phyloP scores from a whole-genome alignment of 2,113 vertebrate genomes.

The Sterrhoptilus dennistouni region DNA sequence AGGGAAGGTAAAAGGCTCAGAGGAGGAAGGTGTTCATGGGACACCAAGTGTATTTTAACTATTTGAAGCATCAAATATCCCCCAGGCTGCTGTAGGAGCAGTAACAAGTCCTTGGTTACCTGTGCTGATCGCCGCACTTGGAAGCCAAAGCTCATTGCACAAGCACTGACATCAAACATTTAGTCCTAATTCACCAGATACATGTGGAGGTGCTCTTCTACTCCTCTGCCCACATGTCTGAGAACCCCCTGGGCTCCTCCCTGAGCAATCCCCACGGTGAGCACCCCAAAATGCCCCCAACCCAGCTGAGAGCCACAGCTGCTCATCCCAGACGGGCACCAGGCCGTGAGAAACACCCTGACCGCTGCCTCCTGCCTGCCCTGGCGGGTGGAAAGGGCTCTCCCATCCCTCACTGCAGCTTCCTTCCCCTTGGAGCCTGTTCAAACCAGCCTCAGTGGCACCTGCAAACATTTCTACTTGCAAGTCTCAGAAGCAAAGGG shows the following conservation, averaged over 20 bases:
- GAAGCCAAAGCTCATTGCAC: not conserved
- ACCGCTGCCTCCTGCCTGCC: not conserved
- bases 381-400: not conserved
- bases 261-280: fast-evolving
- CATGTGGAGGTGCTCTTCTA: fast-evolving
- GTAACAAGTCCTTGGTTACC: not conserved
- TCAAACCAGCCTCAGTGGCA: not conserved
- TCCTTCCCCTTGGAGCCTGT: conserved; percentile 27
- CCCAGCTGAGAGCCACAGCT: not conserved
- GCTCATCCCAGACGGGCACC: not conserved
- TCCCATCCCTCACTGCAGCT: not conserved
- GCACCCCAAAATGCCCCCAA: not conserved
- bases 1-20: not conserved
- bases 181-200: not conserved
- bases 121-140: not conserved
- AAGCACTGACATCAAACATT: not conserved
- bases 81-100: not conserved
- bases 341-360: not conserved
- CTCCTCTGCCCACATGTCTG: not conserved
- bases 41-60: not conserved
- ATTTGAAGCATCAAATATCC: not conserved
- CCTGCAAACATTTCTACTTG: not conserved
- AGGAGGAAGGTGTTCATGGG: fast-evolving
- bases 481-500: not conserved
- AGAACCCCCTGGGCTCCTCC: not conserved